A percentile compares a stretch with the other conserved stretches of the same genome.
phyloP scores from a whole-genome alignment of 2,797 vertebrate genomes.

The Perodicticus potto region DNA sequence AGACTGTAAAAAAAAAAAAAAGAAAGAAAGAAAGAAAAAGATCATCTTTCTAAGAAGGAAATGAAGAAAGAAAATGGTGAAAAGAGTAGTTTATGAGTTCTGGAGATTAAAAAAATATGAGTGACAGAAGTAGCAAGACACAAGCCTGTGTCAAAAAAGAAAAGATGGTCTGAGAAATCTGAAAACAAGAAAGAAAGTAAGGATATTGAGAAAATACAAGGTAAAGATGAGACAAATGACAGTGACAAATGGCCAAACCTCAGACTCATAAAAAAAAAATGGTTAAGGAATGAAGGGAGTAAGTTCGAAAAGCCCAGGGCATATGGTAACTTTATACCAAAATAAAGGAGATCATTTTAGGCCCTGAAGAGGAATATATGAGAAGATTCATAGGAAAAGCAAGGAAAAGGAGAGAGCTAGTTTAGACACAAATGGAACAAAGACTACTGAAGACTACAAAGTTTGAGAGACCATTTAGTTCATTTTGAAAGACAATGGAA shows the following conservation, averaged over 20 bases:
- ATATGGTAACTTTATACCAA: slow-evolving; percentile 91
- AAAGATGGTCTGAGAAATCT: slow-evolving; percentile 93
- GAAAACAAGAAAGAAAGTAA: slow-evolving; percentile 93
- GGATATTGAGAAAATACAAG: slow-evolving; percentile 93
- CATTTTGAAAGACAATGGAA: slow-evolving; percentile 94
- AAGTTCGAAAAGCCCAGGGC: slow-evolving; percentile 94
- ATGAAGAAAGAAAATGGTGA: slow-evolving; percentile 96
- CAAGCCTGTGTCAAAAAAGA: slow-evolving; percentile 94
- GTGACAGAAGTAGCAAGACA: slow-evolving; percentile 91
- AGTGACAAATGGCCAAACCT: slow-evolving; percentile 88
- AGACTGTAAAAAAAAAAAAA: no score
- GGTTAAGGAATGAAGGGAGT: slow-evolving; percentile 94
- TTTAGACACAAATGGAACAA: slow-evolving; percentile 84
- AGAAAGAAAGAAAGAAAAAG: no score
- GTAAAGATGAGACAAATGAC: slow-evolving; percentile 92
- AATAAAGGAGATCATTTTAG: slow-evolving; percentile 93
- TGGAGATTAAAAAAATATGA: slow-evolving; percentile 92
- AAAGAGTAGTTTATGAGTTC: slow-evolving; percentile 91
- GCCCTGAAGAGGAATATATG: slow-evolving; percentile 93
- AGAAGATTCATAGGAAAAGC: slow-evolving; percentile 94
- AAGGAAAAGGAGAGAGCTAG: slow-evolving; percentile 92
- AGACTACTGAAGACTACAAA: slow-evolving; percentile 88
- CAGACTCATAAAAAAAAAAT: slow-evolving; percentile 84
- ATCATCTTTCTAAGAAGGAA: slow-evolving; percentile 92
- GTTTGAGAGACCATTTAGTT: slow-evolving; percentile 94